Evolutionary conservation across 1,140 invertebrate species (phyloP).

Genomic region (Subanguina moxae): DNA sequence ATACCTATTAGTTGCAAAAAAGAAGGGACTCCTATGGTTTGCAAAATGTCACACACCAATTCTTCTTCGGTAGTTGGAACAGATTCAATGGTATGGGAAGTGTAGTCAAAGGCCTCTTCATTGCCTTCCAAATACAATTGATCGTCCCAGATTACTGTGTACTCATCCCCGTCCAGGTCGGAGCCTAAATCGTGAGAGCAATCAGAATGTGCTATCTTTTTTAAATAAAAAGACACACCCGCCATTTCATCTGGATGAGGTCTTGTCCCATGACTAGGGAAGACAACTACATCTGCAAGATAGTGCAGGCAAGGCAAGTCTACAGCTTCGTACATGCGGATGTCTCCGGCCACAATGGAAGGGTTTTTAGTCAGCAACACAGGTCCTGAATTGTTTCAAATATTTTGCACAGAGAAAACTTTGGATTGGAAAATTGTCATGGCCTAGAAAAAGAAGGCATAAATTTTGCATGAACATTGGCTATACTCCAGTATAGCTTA

Average conservation of each 20-base stretch:
- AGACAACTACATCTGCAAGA: constrained; percentile 62
- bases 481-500: no score
- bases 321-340: constrained; percentile 60
- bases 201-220: no score
- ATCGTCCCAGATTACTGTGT: constrained; percentile 60
- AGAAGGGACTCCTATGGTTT: no score
- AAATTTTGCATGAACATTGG: no score
- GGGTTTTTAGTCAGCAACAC: constrained; percentile 61
- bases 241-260: constrained; percentile 63
- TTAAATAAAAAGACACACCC: no score
- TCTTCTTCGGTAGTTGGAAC: constrained; percentile 17
- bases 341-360: constrained; percentile 61
- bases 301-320: constrained; percentile 58
- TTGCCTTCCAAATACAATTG: constrained; percentile 55
- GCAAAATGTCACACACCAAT: constrained; percentile 6
- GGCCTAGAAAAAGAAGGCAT: no score
- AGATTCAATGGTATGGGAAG: constrained; percentile 23
- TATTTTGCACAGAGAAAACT: no score
- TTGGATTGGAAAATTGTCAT: no score
- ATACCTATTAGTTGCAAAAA: no score
- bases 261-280: constrained; percentile 59
- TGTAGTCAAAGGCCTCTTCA: constrained; percentile 58
- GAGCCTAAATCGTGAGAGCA: constrained; percentile 27
- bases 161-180: constrained; percentile 62
- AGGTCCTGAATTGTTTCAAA: constrained; percentile 19